Conservation (phyloP, 2,797 vertebrate species). For the Platalea minor region DNA sequence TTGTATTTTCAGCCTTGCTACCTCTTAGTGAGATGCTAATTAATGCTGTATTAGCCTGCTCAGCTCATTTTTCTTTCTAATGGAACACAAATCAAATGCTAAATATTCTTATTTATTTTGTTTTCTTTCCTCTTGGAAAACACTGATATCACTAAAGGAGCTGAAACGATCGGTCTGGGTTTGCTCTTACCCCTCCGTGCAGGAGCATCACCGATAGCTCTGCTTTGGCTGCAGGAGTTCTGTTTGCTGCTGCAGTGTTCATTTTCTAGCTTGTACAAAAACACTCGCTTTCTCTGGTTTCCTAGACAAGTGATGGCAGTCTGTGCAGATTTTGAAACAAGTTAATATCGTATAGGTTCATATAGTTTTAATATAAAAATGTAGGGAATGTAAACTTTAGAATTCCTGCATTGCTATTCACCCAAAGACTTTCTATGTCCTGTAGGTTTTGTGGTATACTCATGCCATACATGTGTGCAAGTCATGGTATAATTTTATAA, state of each 20-base stretch:
- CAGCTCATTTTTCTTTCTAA: conserved; percentile 17
- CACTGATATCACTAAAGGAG: not conserved
- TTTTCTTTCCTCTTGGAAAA: conserved; percentile 11
- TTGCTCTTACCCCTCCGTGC: not conserved
- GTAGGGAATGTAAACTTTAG: not conserved
- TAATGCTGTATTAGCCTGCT: not conserved
- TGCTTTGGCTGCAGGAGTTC: not conserved
- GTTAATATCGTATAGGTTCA: not conserved
- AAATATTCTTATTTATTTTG: not conserved
- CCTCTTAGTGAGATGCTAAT: conserved; percentile 21
- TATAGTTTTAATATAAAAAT: not conserved
- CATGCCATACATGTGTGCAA: not conserved
- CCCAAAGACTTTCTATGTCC: not conserved
- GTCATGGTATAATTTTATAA: not conserved
- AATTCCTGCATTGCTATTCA: not conserved
- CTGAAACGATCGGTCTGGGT: not conserved
- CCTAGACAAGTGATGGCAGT: not conserved
- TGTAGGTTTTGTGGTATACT: not conserved
- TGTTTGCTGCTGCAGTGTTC: not conserved
- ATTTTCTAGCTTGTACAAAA: not conserved
- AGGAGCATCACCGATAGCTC: not conserved
- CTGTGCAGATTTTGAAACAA: not conserved
- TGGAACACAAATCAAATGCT: not conserved
- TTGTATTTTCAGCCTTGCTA: not conserved
- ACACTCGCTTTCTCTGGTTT: not conserved